Evolutionary conservation across 2,888 invertebrate genomes (phyloP).

Genomic region (Drosophila melanosoma): DNA sequence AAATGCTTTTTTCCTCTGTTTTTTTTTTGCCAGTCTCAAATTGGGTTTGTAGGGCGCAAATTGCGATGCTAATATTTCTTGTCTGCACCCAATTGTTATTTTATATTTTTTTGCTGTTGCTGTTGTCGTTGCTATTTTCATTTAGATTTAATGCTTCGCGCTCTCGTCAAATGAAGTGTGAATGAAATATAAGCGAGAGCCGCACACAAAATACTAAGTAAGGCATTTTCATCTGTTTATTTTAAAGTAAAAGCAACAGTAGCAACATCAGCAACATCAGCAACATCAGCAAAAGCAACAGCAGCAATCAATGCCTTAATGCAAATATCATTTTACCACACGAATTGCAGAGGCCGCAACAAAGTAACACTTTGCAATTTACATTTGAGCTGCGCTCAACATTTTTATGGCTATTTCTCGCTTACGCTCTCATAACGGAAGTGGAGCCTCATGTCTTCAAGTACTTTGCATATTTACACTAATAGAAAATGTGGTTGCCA

Average conservation of each 20-base stretch:
- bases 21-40: neutral
- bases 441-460: constrained; percentile 81
- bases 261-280: constrained; percentile 6
- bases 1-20: constrained; percentile 4
- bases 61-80: constrained; percentile 52
- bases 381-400: constrained; percentile 68
- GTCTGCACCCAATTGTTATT: constrained; percentile 31
- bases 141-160: constrained; percentile 60
- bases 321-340: neutral
- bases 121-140: constrained; percentile 25
- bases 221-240: constrained; percentile 65
- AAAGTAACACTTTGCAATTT: constrained; percentile 75
- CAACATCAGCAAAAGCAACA: constrained; percentile 49
- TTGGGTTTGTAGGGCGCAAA: constrained; percentile 25
- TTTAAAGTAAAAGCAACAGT: constrained; percentile 54
- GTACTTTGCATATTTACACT: constrained; percentile 82
- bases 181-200: constrained; percentile 53
- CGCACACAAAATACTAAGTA: constrained; percentile 46
- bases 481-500: constrained; percentile 79
- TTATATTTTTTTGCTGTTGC: neutral
- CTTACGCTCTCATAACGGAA: constrained; percentile 69
- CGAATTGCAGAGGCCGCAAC: constrained; percentile 46
- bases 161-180: constrained; percentile 61
- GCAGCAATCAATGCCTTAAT: constrained; percentile 1
- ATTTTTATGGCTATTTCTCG: constrained; percentile 69